Percentiles rank a stretch among this genome's conserved stretches.
phyloP scores from a whole-genome alignment of 2,113 vertebrate species.

The Cephalopterus ornatus region DNA sequence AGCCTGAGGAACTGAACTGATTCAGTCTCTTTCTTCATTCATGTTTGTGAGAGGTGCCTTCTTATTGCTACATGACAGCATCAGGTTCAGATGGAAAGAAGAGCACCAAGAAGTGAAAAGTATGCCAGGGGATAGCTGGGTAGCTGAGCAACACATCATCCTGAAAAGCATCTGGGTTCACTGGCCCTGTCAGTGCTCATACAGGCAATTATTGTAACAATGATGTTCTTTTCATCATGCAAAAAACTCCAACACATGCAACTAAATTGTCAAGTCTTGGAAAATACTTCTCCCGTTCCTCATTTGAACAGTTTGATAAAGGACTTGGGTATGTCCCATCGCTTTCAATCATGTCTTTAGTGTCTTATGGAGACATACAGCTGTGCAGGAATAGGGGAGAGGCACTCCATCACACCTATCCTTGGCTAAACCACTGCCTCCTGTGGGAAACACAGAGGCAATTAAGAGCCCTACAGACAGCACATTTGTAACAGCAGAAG shows the following conservation, averaged over 20 bases:
- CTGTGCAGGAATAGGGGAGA: not conserved
- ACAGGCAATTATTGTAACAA: not conserved
- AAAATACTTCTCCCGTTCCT: not conserved
- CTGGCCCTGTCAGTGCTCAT: not conserved
- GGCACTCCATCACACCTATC: not conserved
- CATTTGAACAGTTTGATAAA: not conserved
- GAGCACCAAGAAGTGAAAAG: not conserved
- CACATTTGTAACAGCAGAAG: not conserved
- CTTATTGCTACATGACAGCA: not conserved
- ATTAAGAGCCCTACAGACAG: not conserved
- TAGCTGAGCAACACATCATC: not conserved
- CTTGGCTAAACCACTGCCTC: not conserved
- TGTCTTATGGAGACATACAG: not conserved
- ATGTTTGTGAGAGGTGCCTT: not conserved
- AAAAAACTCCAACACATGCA: not conserved
- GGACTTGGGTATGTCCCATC: fast-evolving
- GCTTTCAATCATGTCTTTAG: not conserved
- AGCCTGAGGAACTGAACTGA: not conserved
- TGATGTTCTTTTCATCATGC: not conserved
- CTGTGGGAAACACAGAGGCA: not conserved
- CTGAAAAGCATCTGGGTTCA: not conserved
- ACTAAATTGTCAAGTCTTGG: not conserved
- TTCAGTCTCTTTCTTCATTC: not conserved
- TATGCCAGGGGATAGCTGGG: not conserved
- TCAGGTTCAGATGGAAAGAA: not conserved